Percentiles rank a stretch among this genome's conserved stretches.
Evolutionary conservation across 2,888 invertebrate species (phyloP).

Genomic region (Mesochorus sp.): DNA sequence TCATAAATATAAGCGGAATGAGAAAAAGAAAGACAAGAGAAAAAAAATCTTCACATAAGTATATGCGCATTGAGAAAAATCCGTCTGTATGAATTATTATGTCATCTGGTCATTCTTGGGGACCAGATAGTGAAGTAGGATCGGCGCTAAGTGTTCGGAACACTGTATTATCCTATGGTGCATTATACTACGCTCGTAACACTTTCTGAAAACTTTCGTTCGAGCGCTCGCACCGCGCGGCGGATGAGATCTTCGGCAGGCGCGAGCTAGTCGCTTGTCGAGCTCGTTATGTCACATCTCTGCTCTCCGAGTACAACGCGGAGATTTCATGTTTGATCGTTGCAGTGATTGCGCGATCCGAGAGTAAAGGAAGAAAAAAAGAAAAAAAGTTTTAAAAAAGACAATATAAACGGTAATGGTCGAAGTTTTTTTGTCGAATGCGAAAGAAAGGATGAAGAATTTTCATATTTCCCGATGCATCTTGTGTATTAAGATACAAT

Average conservation of each 20-base stretch:
- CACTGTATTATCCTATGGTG: slow-evolving; percentile 24
- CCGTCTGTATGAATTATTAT: slow-evolving; percentile 53
- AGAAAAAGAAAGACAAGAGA: not conserved
- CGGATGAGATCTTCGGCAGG: slow-evolving; percentile 44
- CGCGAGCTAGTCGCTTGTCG: slow-evolving; percentile 1
- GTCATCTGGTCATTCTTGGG: slow-evolving; percentile 46
- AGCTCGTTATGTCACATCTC: slow-evolving; percentile 51
- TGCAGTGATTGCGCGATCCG: slow-evolving; percentile 14
- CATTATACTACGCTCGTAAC: slow-evolving; percentile 54
- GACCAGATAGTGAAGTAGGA: slow-evolving; percentile 4
- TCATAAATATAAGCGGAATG: slow-evolving; percentile 14
- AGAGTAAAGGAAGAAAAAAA: not conserved
- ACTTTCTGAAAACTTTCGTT: slow-evolving; percentile 64
- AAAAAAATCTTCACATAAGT: not conserved
- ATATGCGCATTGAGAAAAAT: slow-evolving; percentile 20
- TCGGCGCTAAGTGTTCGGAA: slow-evolving; percentile 59
- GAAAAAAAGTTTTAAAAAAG: not conserved
- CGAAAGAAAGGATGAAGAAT: not conserved
- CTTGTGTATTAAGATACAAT: not conserved
- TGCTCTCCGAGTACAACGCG: not conserved
- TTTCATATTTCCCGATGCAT: not conserved
- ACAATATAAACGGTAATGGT: too few species aligned
- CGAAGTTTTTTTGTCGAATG: not conserved
- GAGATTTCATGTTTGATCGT: slow-evolving; percentile 29
- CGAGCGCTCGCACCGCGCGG: slow-evolving; percentile 32